Evolutionary conservation across 2,888 invertebrate species (phyloP).

Genomic region (Megastigmus dorsalis): DNA sequence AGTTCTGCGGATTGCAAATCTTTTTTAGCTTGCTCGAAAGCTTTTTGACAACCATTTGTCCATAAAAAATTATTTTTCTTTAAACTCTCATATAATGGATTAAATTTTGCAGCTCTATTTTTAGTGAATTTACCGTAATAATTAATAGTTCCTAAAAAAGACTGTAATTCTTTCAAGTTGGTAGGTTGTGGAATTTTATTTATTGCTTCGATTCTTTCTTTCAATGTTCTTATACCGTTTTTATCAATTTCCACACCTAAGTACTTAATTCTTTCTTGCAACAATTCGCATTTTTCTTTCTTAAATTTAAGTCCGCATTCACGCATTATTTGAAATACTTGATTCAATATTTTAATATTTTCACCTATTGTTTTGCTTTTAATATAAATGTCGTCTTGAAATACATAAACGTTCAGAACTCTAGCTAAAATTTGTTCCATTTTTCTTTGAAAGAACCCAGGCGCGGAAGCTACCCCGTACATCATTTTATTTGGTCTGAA

Average conservation of each 20-base stretch:
- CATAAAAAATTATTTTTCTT: slow-evolving; percentile 55
- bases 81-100: slow-evolving; percentile 63
- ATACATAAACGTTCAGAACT: neutral
- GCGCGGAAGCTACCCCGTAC: neutral
- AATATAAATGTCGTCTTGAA: neutral
- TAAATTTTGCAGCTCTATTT: slow-evolving; percentile 61
- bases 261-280: slow-evolving; percentile 57
- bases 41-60: neutral
- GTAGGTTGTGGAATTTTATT: slow-evolving; percentile 58
- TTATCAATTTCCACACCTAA: slow-evolving; percentile 65
- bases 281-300: slow-evolving; percentile 62
- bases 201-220: too few relatives aligned
- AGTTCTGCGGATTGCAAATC: neutral
- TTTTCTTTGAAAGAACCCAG: neutral
- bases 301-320: slow-evolving; percentile 60
- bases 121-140: too few relatives aligned
- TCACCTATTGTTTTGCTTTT: too few relatives aligned
- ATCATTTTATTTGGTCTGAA: neutral
- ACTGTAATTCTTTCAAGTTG: slow-evolving; percentile 57
- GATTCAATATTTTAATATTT: slow-evolving; percentile 58
- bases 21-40: slow-evolving; percentile 8
- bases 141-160: slow-evolving; percentile 67
- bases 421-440: neutral
- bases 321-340: slow-evolving; percentile 59
- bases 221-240: slow-evolving; percentile 64